A percentile compares a stretch with the other conserved stretches of the same genome.
Conservation (phyloP, 2,797 vertebrate species). For the Rousettus madagascariensis region DNA sequence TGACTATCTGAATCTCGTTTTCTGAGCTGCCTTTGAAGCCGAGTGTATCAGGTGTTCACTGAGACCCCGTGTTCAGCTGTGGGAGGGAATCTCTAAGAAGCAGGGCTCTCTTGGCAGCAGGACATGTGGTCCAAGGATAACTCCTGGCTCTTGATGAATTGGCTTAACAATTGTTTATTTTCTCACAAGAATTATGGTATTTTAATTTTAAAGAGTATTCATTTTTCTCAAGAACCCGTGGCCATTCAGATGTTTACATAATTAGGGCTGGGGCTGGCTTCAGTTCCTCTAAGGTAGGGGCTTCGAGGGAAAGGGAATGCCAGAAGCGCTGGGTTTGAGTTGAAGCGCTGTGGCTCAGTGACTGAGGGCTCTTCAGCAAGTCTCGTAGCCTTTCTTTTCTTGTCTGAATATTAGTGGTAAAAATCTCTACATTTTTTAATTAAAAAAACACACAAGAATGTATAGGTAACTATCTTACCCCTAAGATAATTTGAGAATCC, state of each 20-base stretch:
- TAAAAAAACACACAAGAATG: not conserved
- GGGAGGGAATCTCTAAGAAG: not conserved
- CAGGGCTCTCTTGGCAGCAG: not conserved
- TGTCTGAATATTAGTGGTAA: not conserved
- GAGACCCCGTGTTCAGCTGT: fast-evolving
- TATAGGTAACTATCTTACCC: not conserved
- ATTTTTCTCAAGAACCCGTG: not conserved
- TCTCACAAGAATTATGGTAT: not conserved
- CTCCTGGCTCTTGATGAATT: not conserved
- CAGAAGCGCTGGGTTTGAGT: not conserved
- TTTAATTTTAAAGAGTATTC: not conserved
- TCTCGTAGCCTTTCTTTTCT: not conserved
- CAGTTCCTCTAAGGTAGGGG: not conserved
- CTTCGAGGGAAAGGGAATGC: not conserved
- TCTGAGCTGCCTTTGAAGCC: not conserved
- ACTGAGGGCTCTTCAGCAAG: not conserved
- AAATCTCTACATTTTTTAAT: not conserved
- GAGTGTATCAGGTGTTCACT: fast-evolving
- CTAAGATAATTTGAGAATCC: not conserved
- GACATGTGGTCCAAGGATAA: fast-evolving
- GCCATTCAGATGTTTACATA: not conserved
- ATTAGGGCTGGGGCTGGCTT: not conserved
- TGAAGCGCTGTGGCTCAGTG: not conserved
- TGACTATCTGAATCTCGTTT: not conserved
- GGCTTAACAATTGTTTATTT: not conserved